phyloP scores from a whole-genome alignment of 1,140 invertebrate genomes.

The Drosophila athabasca region DNA sequence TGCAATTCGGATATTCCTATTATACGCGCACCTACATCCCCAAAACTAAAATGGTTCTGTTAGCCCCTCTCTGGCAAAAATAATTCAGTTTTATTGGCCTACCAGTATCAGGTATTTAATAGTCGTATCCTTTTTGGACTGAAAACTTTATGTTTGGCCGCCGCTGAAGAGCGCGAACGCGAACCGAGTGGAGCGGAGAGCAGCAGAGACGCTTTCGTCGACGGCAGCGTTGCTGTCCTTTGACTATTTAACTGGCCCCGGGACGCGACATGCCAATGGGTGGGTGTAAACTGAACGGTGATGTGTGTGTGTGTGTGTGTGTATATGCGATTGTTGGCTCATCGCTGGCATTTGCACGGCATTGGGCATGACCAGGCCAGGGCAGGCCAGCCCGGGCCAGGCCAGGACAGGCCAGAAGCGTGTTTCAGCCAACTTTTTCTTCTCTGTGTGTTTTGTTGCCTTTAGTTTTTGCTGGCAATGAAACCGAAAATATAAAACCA shows the following conservation, averaged over 20 bases:
- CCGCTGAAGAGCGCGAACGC: background rate
- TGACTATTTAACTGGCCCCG: constrained; percentile 66
- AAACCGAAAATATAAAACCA: constrained; percentile 61
- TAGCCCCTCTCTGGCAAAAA: too few species aligned
- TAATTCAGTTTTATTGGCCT: too few species aligned
- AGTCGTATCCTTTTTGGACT: background rate
- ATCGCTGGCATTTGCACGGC: constrained; percentile 67
- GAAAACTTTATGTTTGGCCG: background rate
- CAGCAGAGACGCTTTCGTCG: constrained; percentile 16
- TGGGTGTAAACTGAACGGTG: constrained; percentile 18
- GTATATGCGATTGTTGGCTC: constrained; percentile 54
- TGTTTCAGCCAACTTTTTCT: constrained; percentile 64
- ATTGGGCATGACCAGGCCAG: constrained; percentile 37
- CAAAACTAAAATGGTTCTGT: too few species aligned
- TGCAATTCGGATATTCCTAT: too few species aligned
- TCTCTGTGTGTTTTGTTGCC: constrained; percentile 63
- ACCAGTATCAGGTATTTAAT: too few species aligned
- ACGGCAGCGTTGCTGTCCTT: constrained; percentile 55
- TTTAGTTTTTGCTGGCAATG: constrained; percentile 71
- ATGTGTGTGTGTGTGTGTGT: constrained; percentile 15
- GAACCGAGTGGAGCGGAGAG: constrained; percentile 1
- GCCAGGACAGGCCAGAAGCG: constrained; percentile 47
- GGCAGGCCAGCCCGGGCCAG: constrained; percentile 17
- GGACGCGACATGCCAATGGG: constrained; percentile 53
- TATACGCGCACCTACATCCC: too few species aligned